Percentiles rank a stretch among this genome's conserved stretches.
Evolutionary conservation across 92 coral and sea anemone species (phyloP).

Genomic region (Epizoanthus rinbou): DNA sequence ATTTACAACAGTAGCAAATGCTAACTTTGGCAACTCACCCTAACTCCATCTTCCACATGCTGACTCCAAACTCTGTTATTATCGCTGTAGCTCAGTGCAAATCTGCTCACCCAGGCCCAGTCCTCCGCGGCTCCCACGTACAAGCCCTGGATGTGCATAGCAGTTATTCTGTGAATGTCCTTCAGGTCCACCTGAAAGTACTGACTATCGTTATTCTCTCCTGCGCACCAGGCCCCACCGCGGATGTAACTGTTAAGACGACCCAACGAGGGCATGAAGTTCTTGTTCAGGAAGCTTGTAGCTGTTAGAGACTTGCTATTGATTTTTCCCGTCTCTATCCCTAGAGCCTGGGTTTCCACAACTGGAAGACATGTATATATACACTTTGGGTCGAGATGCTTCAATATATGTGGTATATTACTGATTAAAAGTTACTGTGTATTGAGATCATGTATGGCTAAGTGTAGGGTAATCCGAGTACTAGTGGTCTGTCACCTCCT

Average conservation of each 20-base stretch:
- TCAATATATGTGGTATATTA: too few relatives aligned
- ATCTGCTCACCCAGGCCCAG: slow-evolving; percentile 30
- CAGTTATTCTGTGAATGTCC: slow-evolving; percentile 14
- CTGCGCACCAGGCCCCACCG: slow-evolving; percentile 32
- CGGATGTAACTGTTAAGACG: slow-evolving; percentile 12
- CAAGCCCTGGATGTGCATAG: slow-evolving; percentile 19
- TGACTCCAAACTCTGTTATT: slow-evolving; percentile 2
- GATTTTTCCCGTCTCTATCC: slow-evolving; percentile 22
- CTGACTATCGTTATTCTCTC: slow-evolving; percentile 12
- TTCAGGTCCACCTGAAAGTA: slow-evolving; percentile 26
- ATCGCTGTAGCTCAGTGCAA: not conserved
- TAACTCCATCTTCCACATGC: not conserved
- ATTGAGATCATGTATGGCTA: too few relatives aligned
- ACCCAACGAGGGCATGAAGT: slow-evolving; percentile 16
- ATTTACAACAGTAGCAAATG: too few relatives aligned
- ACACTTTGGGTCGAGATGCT: too few relatives aligned
- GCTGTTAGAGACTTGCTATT: slow-evolving; percentile 30
- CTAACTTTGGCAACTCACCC: not conserved
- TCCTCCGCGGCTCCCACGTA: slow-evolving; percentile 14
- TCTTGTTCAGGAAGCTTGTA: slow-evolving; percentile 14
- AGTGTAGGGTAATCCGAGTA: too few relatives aligned
- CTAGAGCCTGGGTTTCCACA: not conserved
- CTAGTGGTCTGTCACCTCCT: too few relatives aligned
- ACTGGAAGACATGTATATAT: too few relatives aligned
- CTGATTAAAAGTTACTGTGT: too few relatives aligned